Conservation (phyloP, 2,888 invertebrate species). For the Ernsta delagoae region DNA sequence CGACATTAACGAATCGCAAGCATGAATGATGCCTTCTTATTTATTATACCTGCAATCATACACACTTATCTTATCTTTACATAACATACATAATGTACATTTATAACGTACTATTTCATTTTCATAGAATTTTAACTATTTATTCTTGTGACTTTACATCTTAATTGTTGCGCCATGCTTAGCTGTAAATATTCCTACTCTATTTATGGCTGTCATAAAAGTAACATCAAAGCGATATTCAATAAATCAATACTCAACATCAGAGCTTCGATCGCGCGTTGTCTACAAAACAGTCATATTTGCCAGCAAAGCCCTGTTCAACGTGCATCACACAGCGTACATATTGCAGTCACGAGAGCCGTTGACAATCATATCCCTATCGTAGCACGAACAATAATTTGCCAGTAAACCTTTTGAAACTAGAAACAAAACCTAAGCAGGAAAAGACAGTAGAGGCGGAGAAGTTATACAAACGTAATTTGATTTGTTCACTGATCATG, state of each 20-base stretch:
- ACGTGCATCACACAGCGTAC: conserved; percentile 31
- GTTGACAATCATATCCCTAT: conserved; percentile 59
- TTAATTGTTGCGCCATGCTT: too few relatives aligned
- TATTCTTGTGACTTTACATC: too few relatives aligned
- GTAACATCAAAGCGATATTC: neutral
- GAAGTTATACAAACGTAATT: neutral
- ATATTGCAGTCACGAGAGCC: conserved; percentile 51
- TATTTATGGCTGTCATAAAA: neutral
- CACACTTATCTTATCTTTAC: too few relatives aligned
- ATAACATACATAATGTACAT: too few relatives aligned
- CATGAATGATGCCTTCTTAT: neutral
- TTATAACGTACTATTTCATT: too few relatives aligned
- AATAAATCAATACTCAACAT: too few relatives aligned
- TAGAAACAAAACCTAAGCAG: neutral
- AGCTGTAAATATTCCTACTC: too few relatives aligned
- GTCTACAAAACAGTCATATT: neutral
- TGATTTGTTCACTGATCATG: neutral
- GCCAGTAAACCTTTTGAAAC: neutral
- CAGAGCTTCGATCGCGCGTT: neutral
- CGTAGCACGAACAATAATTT: conserved; percentile 43
- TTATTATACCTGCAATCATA: too few relatives aligned
- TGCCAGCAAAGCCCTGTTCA: conserved; percentile 41
- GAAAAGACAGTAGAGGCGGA: neutral
- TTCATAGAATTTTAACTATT: too few relatives aligned
- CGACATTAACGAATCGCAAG: neutral